Evolutionary conservation across 2,888 invertebrate genomes (phyloP), one percentile per base, ranked within the genome.

Genomic region (Odontomyia ornata): DNA sequence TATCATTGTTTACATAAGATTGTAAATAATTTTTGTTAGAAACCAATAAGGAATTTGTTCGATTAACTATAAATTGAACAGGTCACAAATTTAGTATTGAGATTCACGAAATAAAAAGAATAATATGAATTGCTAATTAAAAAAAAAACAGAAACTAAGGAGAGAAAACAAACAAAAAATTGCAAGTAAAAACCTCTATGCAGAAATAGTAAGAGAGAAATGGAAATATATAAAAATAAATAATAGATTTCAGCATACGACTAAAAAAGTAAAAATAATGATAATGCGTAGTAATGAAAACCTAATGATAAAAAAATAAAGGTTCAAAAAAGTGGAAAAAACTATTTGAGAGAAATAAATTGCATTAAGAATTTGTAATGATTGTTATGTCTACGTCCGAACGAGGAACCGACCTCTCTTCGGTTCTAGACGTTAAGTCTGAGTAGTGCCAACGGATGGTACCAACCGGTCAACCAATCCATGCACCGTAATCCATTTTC

Each of bases 291-390:
- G 64, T 64, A 64, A 30, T 64, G 25, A 64, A 27, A 25, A 67
- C 27, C 67, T 67, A 64, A 64, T 67, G 23, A 67, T 67, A 67
- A 46, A 67, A 46, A 67, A 46, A 13, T 18, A 43, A 67, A 67
- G 67, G 18, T 43, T 36, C 27, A 75, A 62, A 75, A 75, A 60
- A 62, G 46, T 23, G 57, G 15, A 23, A 62, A 46, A 46, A 75
- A 62, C 36, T 60, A 75, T 43, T 60, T 46, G 62, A 75, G 60
- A 75, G 62, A 62, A 75, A 28, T 75, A 62, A 75, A 62, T 46
- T 46, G 60, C 27, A 62, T 62, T 57, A 56, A 73, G 15, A 73
- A n/a, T n/a, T n/a, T n/a, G n/a, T n/a, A n/a, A n/a, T n/a, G n/a
- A n/a, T n/a, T n/a, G n/a, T n/a, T n/a, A n/a, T n/a, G n/a, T n/a